phyloP scores from a whole-genome alignment of 2,888 invertebrate genomes.

The Zelleria hepariella region DNA sequence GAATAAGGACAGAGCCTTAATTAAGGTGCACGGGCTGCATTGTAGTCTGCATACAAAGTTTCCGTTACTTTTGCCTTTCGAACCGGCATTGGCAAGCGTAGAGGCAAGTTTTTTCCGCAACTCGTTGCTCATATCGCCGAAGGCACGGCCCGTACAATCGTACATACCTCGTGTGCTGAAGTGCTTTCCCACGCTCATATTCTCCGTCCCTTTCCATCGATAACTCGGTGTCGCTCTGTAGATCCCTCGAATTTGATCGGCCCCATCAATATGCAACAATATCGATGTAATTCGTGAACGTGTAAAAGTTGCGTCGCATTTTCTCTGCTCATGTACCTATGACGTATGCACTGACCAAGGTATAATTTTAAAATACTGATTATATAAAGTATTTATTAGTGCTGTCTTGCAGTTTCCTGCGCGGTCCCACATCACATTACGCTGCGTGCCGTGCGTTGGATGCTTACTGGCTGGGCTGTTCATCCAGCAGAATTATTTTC shows the following conservation, averaged over 20 bases:
- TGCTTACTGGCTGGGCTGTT: not conserved
- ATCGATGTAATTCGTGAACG: not conserved
- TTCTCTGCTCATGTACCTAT: not conserved
- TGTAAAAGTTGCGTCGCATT: not conserved
- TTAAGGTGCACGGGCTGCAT: not conserved
- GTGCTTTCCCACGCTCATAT: slow-evolving; percentile 1
- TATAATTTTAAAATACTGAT: too few species aligned
- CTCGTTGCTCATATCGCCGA: slow-evolving; percentile 33
- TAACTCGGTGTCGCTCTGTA: not conserved
- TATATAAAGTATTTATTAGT: not conserved
- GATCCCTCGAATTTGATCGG: not conserved
- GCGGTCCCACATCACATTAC: not conserved
- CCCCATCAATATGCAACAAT: not conserved
- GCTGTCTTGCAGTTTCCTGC: not conserved
- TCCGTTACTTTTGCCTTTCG: slow-evolving; percentile 31
- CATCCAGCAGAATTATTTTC: not conserved
- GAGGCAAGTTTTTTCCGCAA: slow-evolving; percentile 34
- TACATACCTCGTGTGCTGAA: slow-evolving; percentile 25
- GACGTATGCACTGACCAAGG: too few species aligned
- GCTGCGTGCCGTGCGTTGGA: not conserved
- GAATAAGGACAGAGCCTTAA: slow-evolving; percentile 1
- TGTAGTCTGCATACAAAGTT: slow-evolving; percentile 14
- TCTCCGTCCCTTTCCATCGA: slow-evolving; percentile 1
- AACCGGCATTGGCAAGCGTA: slow-evolving; percentile 28
- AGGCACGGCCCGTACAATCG: slow-evolving; percentile 24